Evolutionary conservation across 2,888 invertebrate species (phyloP).

Genomic region (Heliconius aoede): DNA sequence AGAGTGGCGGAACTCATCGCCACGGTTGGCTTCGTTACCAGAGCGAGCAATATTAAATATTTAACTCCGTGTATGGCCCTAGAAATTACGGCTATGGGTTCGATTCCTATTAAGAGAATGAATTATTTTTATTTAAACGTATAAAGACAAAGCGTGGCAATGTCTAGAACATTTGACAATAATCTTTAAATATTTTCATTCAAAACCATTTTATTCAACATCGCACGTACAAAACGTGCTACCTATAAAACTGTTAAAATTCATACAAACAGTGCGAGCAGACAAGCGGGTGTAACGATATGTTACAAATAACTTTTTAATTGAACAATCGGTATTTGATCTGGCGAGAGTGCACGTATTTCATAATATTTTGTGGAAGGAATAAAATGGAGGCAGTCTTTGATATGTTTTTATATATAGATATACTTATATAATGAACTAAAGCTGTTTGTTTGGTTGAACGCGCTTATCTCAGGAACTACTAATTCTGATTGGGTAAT

Average conservation of each 20-base stretch:
- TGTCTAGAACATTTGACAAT: too few species aligned
- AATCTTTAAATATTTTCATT: not conserved
- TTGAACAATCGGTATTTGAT: conserved; percentile 30
- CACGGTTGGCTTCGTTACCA: too few species aligned
- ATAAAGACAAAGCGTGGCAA: too few species aligned
- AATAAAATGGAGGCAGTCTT: not conserved
- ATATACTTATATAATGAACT: not conserved
- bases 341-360: conserved; percentile 6
- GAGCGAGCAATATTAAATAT: too few species aligned
- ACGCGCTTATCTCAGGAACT: not conserved
- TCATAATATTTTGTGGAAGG: not conserved
- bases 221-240: not conserved
- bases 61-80: too few species aligned
- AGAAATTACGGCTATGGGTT: too few species aligned
- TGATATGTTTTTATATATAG: not conserved
- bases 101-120: too few species aligned
- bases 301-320: conserved; percentile 30
- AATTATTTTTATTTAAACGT: too few species aligned
- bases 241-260: conserved; percentile 10
- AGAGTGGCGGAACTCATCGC: too few species aligned
- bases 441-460: too few species aligned
- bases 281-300: conserved; percentile 9
- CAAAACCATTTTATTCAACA: not conserved
- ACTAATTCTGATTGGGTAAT: not conserved
- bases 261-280: not conserved